Evolutionary conservation across 1,140 invertebrate species (phyloP), one percentile per base, ranked within the genome.

Genomic region (Bombus terrestris): DNA sequence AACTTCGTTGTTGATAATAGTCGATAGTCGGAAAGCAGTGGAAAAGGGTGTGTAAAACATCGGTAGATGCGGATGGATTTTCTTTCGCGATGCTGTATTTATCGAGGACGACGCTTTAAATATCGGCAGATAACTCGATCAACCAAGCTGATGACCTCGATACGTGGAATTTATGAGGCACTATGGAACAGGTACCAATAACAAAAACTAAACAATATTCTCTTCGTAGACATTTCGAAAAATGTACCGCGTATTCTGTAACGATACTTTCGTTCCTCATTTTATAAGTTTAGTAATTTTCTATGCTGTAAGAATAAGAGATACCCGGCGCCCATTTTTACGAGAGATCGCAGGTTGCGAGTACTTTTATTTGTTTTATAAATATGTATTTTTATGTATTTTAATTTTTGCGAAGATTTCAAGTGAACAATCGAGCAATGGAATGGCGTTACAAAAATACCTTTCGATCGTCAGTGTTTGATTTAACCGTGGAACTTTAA

Each of bases 91-190:
- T 76, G 25, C 35, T 15, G 32, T 57, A 57, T 39, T 76, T 76
- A 76, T 76, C 32, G 47, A 57, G 35, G 25, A 37, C 32, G 25
- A 22, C 10, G 74, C 47, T 76, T 59, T 76, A 76, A 76, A 76
- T 76, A 76, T 37, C 47, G 47, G 3, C 10, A 28, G 57, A 76
- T 57, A 57, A 57, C 47, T 37, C 47, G 47, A 57, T 76, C 74
- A 76, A 57, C 35, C 25, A n/a, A 57, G 47, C 47, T 76, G 25
- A 15, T 76, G 74, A 76, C 74, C 47, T 76, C 74, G 47, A 76
- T 76, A 57, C 43, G 25, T 57, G 8, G 47, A 76, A 37, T 76
- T 76, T 76, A 76, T 76, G 37, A 57, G 37, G 12, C 22, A 18
- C 2, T 28, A 1, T 28, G 35, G 28, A 12, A 37, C 32, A 22